A percentile compares a stretch with the other conserved stretches of the same genome.
Conservation (phyloP, 2,888 invertebrate species). For the Atrina japonica region DNA sequence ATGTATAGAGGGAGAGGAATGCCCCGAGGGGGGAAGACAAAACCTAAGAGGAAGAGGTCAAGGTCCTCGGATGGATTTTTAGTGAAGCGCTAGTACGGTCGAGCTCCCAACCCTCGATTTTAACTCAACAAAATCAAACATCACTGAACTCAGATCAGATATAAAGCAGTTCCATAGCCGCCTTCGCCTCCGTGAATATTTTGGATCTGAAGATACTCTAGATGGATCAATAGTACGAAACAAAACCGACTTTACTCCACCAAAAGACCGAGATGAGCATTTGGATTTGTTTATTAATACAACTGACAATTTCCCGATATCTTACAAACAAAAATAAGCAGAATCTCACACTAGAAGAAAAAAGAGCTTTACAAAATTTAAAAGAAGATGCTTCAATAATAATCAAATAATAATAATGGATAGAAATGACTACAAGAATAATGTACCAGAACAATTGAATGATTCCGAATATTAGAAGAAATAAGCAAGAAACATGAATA, state of each 20-base stretch:
- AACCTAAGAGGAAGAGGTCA: background rate
- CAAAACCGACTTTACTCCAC: slow-evolving; percentile 18
- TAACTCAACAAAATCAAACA: background rate
- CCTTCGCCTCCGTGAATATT: slow-evolving; percentile 8
- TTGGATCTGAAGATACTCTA: slow-evolving; percentile 5
- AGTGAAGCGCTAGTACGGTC: background rate
- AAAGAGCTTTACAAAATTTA: no score
- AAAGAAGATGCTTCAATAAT: slow-evolving; percentile 18
- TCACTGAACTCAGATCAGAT: background rate
- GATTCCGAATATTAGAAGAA: no score
- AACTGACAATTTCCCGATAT: slow-evolving; percentile 11
- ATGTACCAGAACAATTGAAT: no score
- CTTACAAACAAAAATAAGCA: no score
- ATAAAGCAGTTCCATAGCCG: slow-evolving; percentile 10
- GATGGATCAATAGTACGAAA: slow-evolving; percentile 27
- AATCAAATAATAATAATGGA: slow-evolving; percentile 39
- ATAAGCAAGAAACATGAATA: no score
- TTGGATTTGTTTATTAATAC: slow-evolving; percentile 23
- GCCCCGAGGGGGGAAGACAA: background rate
- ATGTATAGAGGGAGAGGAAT: slow-evolving; percentile 1
- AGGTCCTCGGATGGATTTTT: slow-evolving; percentile 4
- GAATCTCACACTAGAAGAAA: no score
- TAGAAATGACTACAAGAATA: no score
- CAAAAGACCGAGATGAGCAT: slow-evolving; percentile 12
- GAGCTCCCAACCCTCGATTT: background rate